Conservation (phyloP, 2,113 vertebrate species). For the Tiliqua scincoides region DNA sequence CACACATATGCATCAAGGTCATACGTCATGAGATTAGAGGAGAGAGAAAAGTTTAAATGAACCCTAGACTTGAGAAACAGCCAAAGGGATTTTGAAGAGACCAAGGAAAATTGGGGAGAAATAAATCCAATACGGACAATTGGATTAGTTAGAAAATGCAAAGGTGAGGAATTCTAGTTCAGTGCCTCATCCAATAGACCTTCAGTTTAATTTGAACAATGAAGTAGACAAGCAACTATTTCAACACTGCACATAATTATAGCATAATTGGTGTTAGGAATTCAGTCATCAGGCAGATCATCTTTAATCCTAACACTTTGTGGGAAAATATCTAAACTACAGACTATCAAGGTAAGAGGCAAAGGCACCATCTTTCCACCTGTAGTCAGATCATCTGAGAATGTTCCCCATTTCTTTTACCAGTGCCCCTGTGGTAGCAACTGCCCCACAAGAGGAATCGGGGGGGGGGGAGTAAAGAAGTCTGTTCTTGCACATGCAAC, state of each 20-base stretch:
- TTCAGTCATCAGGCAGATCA: background rate
- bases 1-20: background rate
- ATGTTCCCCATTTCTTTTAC: background rate
- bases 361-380: background rate
- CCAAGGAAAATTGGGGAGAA: background rate
- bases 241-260: background rate
- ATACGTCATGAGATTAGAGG: background rate
- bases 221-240: background rate
- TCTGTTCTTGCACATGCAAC: background rate
- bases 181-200: constrained; percentile 17
- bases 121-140: background rate
- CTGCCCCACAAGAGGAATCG: background rate
- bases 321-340: background rate
- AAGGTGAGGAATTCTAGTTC: constrained; percentile 20
- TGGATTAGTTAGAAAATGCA: constrained; percentile 22
- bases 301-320: background rate
- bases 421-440: background rate
- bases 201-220: constrained; percentile 8
- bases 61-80: background rate
- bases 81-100: background rate
- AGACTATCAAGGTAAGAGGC: accelerated
- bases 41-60: background rate
- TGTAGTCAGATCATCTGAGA: background rate
- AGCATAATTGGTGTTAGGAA: background rate
- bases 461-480: background rate